phyloP scores from a whole-genome alignment of 2,888 invertebrate species.

The Tachina grossa region DNA sequence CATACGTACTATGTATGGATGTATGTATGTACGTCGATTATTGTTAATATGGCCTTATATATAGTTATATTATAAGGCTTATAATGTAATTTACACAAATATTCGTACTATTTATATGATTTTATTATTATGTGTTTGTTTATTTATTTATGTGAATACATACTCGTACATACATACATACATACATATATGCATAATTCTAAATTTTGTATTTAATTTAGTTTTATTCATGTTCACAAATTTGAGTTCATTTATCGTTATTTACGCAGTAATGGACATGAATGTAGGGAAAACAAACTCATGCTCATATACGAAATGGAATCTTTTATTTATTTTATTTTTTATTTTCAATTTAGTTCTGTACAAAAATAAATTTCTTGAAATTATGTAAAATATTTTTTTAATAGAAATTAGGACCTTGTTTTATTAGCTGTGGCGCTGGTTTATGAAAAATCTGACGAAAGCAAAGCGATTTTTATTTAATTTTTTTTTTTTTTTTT shows the following conservation, averaged over 20 bases:
- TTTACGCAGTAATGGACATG: constrained; percentile 65
- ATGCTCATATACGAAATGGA: constrained; percentile 26
- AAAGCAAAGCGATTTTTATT: background rate
- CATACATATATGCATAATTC: constrained; percentile 6
- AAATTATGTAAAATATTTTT: constrained; percentile 53
- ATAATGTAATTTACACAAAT: constrained; percentile 58
- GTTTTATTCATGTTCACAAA: constrained; percentile 37
- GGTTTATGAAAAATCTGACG: constrained; percentile 20
- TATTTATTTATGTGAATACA: constrained; percentile 32
- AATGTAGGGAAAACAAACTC: constrained; percentile 43
- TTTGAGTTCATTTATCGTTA: constrained; percentile 32
- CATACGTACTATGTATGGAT: too few relatives aligned
- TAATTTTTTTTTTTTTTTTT: constrained; percentile 4
- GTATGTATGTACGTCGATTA: constrained; percentile 8
- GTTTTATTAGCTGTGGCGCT: constrained; percentile 19
- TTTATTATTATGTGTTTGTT: constrained; percentile 41
- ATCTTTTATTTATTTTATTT: constrained; percentile 6
- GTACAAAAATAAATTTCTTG: constrained; percentile 31
- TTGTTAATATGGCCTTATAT: constrained; percentile 47
- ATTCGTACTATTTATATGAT: constrained; percentile 32
- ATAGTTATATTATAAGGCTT: too few relatives aligned
- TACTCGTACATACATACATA: background rate
- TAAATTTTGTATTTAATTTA: constrained; percentile 33
- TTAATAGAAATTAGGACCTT: constrained; percentile 59
- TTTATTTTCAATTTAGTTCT: background rate